phyloP scores from a whole-genome alignment of 2,888 invertebrate species.

The Coecobrya sp. region DNA sequence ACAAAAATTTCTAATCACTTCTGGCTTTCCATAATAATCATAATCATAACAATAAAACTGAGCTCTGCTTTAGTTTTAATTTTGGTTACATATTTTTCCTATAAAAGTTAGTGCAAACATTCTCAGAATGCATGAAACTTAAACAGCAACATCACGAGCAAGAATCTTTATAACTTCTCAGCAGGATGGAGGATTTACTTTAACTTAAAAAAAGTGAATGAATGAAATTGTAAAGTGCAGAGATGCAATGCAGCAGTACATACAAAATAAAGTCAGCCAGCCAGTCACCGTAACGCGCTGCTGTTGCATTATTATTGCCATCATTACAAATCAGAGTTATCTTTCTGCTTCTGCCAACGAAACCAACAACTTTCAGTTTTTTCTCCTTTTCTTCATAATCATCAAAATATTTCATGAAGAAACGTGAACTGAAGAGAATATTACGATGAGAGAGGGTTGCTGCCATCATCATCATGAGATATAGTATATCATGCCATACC shows the following conservation, averaged over 20 bases:
- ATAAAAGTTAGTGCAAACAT: conserved; percentile 5
- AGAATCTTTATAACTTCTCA: conserved; percentile 21
- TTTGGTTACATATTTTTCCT: conserved; percentile 13
- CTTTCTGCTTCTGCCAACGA: conserved; percentile 35
- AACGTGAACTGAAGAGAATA: conserved; percentile 21
- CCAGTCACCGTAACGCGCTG: conserved; percentile 53
- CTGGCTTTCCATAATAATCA: conserved; percentile 57
- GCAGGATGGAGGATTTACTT: conserved; percentile 29
- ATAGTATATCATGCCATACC: neutral
- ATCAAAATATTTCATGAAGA: conserved; percentile 23
- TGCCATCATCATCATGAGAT: neutral
- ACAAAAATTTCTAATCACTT: conserved; percentile 52
- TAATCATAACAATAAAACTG: conserved; percentile 53
- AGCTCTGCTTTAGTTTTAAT: conserved; percentile 7
- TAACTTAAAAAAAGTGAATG: conserved; percentile 24
- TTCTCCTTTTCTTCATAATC: conserved; percentile 36
- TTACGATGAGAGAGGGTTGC: neutral
- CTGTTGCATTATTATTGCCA: neutral
- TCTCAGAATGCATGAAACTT: neutral
- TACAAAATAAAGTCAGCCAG: neutral
- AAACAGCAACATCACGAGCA: conserved; percentile 34
- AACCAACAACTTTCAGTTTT: conserved; percentile 53
- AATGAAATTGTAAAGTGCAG: neutral
- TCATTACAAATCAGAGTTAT: conserved; percentile 27
- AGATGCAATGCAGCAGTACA: neutral